phyloP scores from a whole-genome alignment of 2,113 vertebrate species.

The Agapornis roseicollis region DNA sequence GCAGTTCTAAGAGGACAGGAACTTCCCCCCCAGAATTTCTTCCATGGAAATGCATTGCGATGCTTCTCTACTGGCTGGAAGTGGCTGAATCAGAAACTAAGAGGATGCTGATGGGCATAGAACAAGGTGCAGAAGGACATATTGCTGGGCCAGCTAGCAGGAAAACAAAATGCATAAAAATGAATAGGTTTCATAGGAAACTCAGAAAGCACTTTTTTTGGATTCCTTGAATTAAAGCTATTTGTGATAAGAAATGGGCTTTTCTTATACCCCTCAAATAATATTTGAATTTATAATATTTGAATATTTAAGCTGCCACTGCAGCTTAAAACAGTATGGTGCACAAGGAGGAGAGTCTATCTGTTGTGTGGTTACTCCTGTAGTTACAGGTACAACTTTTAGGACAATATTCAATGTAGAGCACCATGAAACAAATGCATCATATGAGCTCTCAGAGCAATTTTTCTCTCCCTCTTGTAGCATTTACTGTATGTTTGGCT shows the following conservation, averaged over 20 bases:
- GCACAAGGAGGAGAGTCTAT: background rate
- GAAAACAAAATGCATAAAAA: background rate
- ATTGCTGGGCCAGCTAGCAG: background rate
- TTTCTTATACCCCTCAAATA: background rate
- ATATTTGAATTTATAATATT: background rate
- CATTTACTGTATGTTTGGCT: conserved; percentile 51
- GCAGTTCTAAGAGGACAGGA: background rate
- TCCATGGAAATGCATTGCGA: background rate
- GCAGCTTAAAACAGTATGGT: background rate
- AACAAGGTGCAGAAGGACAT: background rate
- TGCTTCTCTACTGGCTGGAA: background rate
- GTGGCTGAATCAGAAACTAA: background rate
- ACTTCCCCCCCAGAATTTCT: background rate
- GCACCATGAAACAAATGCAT: background rate
- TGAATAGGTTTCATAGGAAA: background rate
- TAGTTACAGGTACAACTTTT: background rate
- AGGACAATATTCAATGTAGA: background rate
- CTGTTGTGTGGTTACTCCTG: background rate
- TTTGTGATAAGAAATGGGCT: background rate
- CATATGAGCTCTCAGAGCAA: background rate
- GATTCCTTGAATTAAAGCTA: background rate
- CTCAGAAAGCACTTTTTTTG: background rate
- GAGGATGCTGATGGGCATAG: background rate
- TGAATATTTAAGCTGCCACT: background rate
- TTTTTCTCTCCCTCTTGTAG: conserved; percentile 52